phyloP scores from a whole-genome alignment of 92 coral and sea anemone genomes.

The Bergia puertoricense region DNA sequence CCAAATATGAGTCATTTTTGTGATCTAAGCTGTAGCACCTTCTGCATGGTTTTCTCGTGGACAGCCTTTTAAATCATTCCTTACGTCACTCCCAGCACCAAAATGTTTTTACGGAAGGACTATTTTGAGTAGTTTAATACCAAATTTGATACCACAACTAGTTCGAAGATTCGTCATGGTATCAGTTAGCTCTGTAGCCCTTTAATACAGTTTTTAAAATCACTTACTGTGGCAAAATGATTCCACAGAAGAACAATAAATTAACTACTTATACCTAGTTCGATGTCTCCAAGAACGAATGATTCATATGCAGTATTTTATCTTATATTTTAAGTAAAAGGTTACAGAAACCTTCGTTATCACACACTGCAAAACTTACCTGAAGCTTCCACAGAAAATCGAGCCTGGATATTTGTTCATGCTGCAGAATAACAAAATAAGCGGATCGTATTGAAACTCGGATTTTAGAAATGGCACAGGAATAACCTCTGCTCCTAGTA shows the following conservation, averaged over 20 bases:
- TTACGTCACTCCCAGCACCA: too few species aligned
- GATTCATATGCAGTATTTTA: not conserved
- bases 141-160: too few species aligned
- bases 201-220: not conserved
- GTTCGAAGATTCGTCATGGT: too few species aligned
- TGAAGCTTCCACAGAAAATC: slow-evolving; percentile 99
- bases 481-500: not conserved
- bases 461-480: not conserved
- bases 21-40: too few species aligned
- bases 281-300: not conserved
- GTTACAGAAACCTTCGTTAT: not conserved
- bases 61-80: too few species aligned
- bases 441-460: not conserved
- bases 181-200: too few species aligned
- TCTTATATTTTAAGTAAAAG: not conserved
- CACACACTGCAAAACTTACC: slow-evolving; percentile 50
- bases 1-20: too few species aligned
- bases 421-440: slow-evolving; percentile 58
- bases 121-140: too few species aligned
- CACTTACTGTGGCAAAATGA: not conserved
- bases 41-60: too few species aligned
- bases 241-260: too few species aligned
- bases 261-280: too few species aligned
- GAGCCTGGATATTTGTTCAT: slow-evolving; percentile 94
- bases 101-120: too few species aligned